phyloP scores from a whole-genome alignment of 37 sponge, comb jelly and placozoan genomes.

The Bolinopsis microptera region DNA sequence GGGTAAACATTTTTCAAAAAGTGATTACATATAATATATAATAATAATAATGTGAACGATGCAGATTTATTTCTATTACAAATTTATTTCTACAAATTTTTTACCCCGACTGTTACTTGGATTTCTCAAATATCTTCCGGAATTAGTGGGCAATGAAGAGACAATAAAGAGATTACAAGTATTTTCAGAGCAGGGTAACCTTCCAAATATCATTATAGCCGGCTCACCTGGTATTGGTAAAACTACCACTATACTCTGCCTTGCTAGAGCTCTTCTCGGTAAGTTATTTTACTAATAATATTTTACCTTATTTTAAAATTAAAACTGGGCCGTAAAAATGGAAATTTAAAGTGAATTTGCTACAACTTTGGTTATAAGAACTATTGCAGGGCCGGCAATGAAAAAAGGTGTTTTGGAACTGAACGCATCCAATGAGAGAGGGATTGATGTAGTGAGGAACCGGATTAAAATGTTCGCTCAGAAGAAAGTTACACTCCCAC shows the following conservation, averaged over 20 bases:
- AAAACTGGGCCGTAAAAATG: too few species aligned
- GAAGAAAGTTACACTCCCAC: conserved; percentile 73
- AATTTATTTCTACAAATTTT: too few species aligned
- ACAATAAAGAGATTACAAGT: conserved; percentile 88
- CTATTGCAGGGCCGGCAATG: conserved; percentile 70
- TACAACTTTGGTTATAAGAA: too few species aligned
- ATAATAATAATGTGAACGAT: too few species aligned
- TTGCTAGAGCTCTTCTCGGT: conserved; percentile 90
- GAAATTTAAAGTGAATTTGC: too few species aligned
- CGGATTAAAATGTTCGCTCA: conserved; percentile 97
- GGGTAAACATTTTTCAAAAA: too few species aligned
- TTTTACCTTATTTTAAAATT: too few species aligned
- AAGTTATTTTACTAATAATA: not conserved
- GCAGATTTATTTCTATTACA: too few species aligned
- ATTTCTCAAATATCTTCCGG: conserved; percentile 66
- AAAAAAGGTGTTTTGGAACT: conserved; percentile 93
- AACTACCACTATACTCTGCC: conserved; percentile 95
- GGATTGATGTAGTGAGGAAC: conserved; percentile 98
- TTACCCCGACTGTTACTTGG: too few species aligned
- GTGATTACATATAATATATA: too few species aligned
- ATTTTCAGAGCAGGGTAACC: conserved; percentile 91
- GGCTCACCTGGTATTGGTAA: conserved; percentile 99
- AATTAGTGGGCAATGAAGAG: conserved; percentile 94
- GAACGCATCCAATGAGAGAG: conserved; percentile 98
- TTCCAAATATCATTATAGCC: conserved; percentile 95